Base-by-base conservation (phyloP, 2,888 invertebrate species). In the Epinotia demarniana region DNA sequence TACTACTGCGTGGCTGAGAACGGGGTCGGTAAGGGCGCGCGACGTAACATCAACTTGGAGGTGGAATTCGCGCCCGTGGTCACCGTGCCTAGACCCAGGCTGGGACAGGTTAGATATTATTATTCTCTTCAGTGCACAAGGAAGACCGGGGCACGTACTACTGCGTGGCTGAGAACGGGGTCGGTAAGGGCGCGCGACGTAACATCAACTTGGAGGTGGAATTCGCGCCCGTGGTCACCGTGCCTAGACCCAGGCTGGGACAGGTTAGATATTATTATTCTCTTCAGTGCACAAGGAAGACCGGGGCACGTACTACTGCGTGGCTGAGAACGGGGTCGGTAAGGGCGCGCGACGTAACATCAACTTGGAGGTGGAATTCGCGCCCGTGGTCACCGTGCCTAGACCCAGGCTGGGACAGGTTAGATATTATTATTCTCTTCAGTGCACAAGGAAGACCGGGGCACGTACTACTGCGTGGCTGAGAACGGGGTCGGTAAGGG, bases 1-100 rank as follows among this genome's bases (percentile, higher is more conserved):
- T 98, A 98, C 88, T 98, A 98, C 86, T 98, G 98, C 83, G 98
- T 98, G 0, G 98, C 98, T 8, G 98, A 98, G 84, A 98, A 98
- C 82, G 97, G 97, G 1, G 98, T 98, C 0, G 98, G 98, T 46
- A 96, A 97, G 81, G 98, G 98, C 0, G 97, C 97, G 3, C 93
- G 97, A 43, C 95, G 97, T 79, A 98, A 98, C 83, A 97, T 98
- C 80, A 98, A 98, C 78, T 95, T 98, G 57, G 98, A 98, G 87
- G 97, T 98, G 27, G 98, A 98, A 86, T 98, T 98, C 83, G 95
- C 97, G 0, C 98, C 98, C 0, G 97, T 98, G 0, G 97, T 98
- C 63, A 96, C 96, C 0, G 97, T 97, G 13, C 97, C 98, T 0
- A 93, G 97, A 23, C 98, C 98, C 0, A 95, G 98, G 27, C 91